Evolutionary conservation across 1,140 invertebrate species (phyloP).

Genomic region (Batillaria attramentaria): DNA sequence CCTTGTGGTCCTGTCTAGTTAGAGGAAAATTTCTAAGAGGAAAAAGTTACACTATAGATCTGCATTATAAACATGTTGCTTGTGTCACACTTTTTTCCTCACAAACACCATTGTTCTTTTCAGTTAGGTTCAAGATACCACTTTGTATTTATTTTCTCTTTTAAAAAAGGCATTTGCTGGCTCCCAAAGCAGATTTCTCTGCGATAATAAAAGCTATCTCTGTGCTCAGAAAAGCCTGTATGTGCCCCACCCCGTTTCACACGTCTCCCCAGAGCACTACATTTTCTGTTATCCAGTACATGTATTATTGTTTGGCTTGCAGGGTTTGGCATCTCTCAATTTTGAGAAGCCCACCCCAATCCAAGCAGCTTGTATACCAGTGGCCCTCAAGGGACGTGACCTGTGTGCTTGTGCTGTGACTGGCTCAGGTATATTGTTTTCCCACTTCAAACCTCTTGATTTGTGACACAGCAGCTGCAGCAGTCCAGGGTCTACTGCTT

Average conservation of each 20-base stretch:
- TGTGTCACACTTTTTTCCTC: too few species aligned
- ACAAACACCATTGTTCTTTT: neutral
- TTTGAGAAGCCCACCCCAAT: constrained; percentile 97
- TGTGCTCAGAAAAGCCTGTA: too few species aligned
- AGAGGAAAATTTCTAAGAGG: too few species aligned
- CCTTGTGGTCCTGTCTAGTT: too few species aligned
- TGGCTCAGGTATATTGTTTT: constrained; percentile 83
- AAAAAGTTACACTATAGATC: too few species aligned
- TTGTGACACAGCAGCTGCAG: too few species aligned
- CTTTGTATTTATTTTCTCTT: neutral
- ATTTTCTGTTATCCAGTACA: neutral
- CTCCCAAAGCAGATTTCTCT: neutral
- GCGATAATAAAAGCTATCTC: neutral
- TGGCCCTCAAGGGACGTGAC: constrained; percentile 91
- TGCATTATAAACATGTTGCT: too few species aligned
- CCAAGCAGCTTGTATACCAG: constrained; percentile 93
- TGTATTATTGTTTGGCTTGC: constrained; percentile 28
- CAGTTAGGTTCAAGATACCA: neutral
- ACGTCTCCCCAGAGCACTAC: too few species aligned
- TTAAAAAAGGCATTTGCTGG: neutral
- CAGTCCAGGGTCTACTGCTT: too few species aligned
- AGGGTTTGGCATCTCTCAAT: constrained; percentile 89
- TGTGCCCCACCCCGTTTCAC: too few species aligned
- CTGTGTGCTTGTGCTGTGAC: constrained; percentile 97
- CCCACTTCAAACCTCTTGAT: too few species aligned